Conservation (phyloP, 1,140 invertebrate species). For the Pristionchus pacificus region DNA sequence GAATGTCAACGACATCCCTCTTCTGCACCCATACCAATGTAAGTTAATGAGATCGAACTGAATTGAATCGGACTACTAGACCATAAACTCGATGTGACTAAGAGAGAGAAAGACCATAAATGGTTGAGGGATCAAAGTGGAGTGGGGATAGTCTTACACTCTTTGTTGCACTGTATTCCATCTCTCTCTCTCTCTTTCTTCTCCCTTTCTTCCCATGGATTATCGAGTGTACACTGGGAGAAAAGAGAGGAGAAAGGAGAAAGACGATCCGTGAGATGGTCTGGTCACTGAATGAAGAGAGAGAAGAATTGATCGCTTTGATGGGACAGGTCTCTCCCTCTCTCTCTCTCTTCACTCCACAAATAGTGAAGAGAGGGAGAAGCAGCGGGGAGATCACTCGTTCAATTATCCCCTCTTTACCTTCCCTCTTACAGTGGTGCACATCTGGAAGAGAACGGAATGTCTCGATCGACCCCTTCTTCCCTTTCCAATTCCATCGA, state of each 20-base stretch:
- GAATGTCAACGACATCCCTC: background rate
- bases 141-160: background rate
- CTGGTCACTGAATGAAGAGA: background rate
- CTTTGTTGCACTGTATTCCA: too few species aligned
- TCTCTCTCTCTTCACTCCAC: too few species aligned
- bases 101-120: background rate
- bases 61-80: too few species aligned
- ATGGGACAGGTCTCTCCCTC: conserved; percentile 10
- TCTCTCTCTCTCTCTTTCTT: too few species aligned
- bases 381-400: background rate
- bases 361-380: background rate
- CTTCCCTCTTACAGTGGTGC: background rate
- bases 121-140: background rate
- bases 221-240: too few species aligned
- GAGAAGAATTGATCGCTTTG: background rate
- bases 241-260: background rate
- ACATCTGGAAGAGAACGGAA: background rate
- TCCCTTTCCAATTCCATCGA: conserved; percentile 8
- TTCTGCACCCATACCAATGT: conserved; percentile 14
- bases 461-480: background rate
- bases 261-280: background rate
- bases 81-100: too few species aligned
- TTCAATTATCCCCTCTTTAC: background rate
- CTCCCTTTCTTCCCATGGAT: too few species aligned
- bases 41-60: too few species aligned